Base-by-base conservation (phyloP, 1,140 invertebrate genomes). In the Megalonaias nervosa region DNA sequence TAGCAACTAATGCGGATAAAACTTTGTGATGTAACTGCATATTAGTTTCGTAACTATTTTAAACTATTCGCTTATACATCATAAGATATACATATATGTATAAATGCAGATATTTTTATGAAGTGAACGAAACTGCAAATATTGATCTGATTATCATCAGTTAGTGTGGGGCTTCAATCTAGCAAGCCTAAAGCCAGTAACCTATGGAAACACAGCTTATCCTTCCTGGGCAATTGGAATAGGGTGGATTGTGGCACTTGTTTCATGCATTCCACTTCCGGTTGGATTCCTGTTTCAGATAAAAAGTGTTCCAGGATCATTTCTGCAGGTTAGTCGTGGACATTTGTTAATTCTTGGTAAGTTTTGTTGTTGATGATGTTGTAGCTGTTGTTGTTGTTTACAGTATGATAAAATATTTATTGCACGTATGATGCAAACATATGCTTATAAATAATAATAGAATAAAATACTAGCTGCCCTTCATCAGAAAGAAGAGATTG, bases 121-220 rank as follows among this genome's bases (percentile, higher is more conserved):
- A 65, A 14, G 13, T 19, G 17, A 21, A 64, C 5, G 17, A 65
- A 13, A 60, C 60, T 72, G 14, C 75, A 38, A 56, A 67, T 38
- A 17, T 61, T 64, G 64, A 23, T 78, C n/a, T 72, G 23, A 73
- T 65, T 67, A 26, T 26, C 66, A 81, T 56, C 81, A 88, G 88
- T 84, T 83, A 64, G 82, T 88, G 58, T 87, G 86, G 85, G 67
- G 88, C 57, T 88, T 88, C 80, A 88, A 85, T 79, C 79, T 87
- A 0, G 79, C 82, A 6, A 86, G 84, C 1, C 65, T 88, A 13
- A 82, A 80, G 9, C 86, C 87, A 15, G 87, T 88, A 16, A 85
- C 86, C 4, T 89, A 89, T 67, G 87, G 86, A 12, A 81, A 81
- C 19, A 73, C 81, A 48, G 64, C 67, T 15, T 89, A 89, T 71